Percentiles rank a stretch among this genome's conserved stretches.
phyloP scores from a whole-genome alignment of 2,888 invertebrate species.

The Phorcus lineatus region DNA sequence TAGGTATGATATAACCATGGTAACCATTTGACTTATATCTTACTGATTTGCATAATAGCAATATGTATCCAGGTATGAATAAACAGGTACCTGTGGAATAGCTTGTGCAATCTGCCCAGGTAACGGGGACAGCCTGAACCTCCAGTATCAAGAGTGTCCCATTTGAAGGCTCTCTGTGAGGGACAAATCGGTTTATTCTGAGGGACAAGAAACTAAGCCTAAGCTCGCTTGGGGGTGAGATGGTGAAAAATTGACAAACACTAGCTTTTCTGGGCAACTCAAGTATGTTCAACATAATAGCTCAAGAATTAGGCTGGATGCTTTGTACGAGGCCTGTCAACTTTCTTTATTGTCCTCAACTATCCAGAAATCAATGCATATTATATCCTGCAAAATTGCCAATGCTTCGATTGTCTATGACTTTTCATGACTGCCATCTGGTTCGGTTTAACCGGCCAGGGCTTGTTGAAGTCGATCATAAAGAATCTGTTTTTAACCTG shows the following conservation, averaged over 20 bases:
- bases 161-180: too few relatives aligned
- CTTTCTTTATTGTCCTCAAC: constrained; percentile 19
- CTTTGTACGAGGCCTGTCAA: constrained; percentile 12
- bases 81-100: too few relatives aligned
- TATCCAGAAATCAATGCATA: constrained; percentile 22
- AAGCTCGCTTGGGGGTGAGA: neutral
- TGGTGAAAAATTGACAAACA: constrained; percentile 21
- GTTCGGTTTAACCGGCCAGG: neutral
- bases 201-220: neutral
- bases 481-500: constrained; percentile 5
- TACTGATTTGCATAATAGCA: too few relatives aligned
- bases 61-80: too few relatives aligned
- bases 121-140: too few relatives aligned
- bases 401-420: constrained; percentile 13
- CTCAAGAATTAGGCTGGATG: neutral
- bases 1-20: too few relatives aligned
- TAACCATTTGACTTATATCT: too few relatives aligned
- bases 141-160: too few relatives aligned
- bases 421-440: constrained; percentile 19
- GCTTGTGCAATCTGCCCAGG: too few relatives aligned
- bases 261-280: constrained; percentile 25
- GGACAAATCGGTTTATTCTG: neutral
- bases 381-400: constrained; percentile 14
- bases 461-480: neutral
- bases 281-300: constrained; percentile 13